Conservation (phyloP, 2,113 vertebrate genomes). For the Leucopsar rothschildi region DNA sequence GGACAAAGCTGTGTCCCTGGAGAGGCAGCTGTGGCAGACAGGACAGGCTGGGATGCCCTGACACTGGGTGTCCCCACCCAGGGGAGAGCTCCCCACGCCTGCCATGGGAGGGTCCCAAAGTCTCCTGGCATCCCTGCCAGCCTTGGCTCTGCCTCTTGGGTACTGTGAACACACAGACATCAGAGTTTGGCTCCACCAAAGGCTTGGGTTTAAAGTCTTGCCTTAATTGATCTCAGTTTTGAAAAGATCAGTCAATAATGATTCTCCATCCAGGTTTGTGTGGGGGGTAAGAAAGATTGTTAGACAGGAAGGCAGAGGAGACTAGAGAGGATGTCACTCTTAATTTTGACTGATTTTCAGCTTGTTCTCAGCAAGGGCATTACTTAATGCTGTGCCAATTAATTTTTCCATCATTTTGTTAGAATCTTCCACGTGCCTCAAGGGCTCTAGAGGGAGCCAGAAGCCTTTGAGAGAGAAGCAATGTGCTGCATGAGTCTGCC, state of each 20-base stretch:
- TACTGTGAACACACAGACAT: background rate
- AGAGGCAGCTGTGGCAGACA: background rate
- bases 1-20: background rate
- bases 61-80: fast-evolving
- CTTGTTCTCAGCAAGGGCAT: background rate
- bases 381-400: background rate
- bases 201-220: background rate
- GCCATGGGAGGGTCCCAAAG: too few relatives aligned
- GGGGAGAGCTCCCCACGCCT: too few relatives aligned
- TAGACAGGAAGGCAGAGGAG: background rate
- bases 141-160: background rate
- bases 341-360: background rate
- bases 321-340: background rate
- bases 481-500: background rate
- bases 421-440: background rate
- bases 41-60: background rate
- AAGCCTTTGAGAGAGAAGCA: background rate
- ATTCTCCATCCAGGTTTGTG: background rate
- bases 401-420: background rate
- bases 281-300: background rate
- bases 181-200: background rate
- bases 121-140: background rate
- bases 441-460: constrained; percentile 64
- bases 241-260: background rate
- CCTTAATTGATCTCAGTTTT: background rate